Conservation (phyloP, 2,797 vertebrate species). For the Poeciliopsis infans region DNA sequence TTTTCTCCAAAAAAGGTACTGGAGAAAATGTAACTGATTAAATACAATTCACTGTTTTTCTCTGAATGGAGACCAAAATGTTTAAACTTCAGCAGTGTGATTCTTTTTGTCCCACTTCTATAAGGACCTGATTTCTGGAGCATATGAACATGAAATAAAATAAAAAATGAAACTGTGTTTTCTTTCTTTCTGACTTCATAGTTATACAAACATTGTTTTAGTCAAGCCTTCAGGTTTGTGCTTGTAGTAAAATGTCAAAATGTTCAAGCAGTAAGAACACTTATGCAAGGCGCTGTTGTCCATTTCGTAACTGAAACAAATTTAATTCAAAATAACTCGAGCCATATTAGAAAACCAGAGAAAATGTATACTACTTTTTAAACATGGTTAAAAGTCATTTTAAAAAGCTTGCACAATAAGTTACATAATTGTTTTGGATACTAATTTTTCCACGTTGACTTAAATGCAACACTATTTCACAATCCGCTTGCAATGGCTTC, state of each 20-base stretch:
- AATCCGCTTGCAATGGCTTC: accelerated
- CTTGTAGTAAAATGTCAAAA: not conserved
- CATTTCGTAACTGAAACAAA: not conserved
- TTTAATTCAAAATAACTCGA: not conserved
- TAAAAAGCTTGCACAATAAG: not conserved
- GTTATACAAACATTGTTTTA: not conserved
- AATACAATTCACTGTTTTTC: not conserved
- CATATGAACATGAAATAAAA: not conserved
- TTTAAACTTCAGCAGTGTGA: not conserved
- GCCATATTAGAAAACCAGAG: not conserved
- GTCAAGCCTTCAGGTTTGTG: not conserved
- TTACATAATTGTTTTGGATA: not conserved
- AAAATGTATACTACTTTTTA: not conserved
- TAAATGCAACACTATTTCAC: conserved; percentile 31
- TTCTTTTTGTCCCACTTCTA: not conserved
- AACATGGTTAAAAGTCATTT: not conserved
- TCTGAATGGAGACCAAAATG: not conserved
- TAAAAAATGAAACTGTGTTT: not conserved
- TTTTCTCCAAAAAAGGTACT: too few relatives aligned
- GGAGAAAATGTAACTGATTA: too few relatives aligned
- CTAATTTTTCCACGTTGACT: not conserved
- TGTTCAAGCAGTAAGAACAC: not conserved
- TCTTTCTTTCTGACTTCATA: not conserved
- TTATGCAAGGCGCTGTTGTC: not conserved
- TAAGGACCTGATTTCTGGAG: not conserved